Evolutionary conservation across 2,888 invertebrate genomes (phyloP).

Genomic region (Caenorhabditis afra): DNA sequence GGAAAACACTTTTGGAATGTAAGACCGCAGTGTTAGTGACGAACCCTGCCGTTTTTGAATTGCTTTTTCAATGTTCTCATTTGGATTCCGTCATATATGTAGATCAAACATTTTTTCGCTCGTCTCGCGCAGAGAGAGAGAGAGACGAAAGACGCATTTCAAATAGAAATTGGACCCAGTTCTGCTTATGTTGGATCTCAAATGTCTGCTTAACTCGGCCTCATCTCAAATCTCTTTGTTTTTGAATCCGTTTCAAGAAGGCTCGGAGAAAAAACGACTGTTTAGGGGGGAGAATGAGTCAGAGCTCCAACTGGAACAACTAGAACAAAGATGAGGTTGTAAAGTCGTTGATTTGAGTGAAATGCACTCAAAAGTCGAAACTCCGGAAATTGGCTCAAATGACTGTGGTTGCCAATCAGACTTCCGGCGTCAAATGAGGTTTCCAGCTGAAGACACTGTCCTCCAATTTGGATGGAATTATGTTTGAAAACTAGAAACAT

Average conservation of each 20-base stretch:
- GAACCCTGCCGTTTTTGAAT: constrained; percentile 33
- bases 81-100: constrained; percentile 24
- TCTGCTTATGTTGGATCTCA: constrained; percentile 52
- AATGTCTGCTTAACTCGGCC: constrained; percentile 47
- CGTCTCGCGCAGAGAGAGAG: constrained; percentile 1
- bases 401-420: too few species aligned
- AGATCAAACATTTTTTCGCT: constrained; percentile 42
- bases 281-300: neutral
- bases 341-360: too few species aligned
- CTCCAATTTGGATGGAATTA: too few species aligned
- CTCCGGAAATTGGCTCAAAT: too few species aligned
- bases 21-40: constrained; percentile 4
- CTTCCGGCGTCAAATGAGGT: too few species aligned
- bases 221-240: constrained; percentile 52
- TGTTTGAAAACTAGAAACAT: too few species aligned
- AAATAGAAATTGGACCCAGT: constrained; percentile 57
- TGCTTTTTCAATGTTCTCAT: constrained; percentile 48
- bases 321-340: too few species aligned
- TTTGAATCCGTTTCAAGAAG: constrained; percentile 17
- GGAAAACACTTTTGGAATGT: constrained; percentile 15
- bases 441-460: too few species aligned
- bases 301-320: neutral
- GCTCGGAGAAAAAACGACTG: constrained; percentile 6
- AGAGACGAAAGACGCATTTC: constrained; percentile 41
- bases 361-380: too few species aligned